Percentiles rank a stretch among this genome's conserved stretches.
Conservation (phyloP, 2,888 invertebrate species). For the Leptopilina syphax region DNA sequence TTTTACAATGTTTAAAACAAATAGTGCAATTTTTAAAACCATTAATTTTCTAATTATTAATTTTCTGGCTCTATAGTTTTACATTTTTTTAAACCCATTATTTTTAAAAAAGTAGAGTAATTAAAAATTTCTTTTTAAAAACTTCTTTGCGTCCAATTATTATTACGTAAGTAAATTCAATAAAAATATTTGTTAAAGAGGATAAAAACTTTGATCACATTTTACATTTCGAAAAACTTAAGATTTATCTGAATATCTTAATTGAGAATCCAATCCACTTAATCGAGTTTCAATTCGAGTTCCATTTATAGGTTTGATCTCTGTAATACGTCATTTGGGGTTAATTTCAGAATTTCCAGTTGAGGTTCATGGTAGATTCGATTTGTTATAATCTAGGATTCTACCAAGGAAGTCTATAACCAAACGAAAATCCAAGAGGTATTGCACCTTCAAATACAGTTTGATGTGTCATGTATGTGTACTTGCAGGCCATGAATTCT, state of each 20-base stretch:
- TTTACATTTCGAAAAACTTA: too few relatives aligned
- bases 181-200: too few relatives aligned
- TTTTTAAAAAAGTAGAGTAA: too few relatives aligned
- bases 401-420: constrained; percentile 30
- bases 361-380: constrained; percentile 25
- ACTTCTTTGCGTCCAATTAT: too few relatives aligned
- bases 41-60: too few relatives aligned
- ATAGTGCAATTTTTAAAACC: too few relatives aligned
- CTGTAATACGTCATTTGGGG: constrained; percentile 8
- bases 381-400: constrained; percentile 40
- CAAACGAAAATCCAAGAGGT: constrained; percentile 29
- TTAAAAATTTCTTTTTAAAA: too few relatives aligned
- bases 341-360: constrained; percentile 28
- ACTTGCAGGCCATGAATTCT: constrained; percentile 46
- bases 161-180: too few relatives aligned
- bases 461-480: constrained; percentile 53
- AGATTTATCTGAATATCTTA: background rate
- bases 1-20: too few relatives aligned
- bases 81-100: too few relatives aligned
- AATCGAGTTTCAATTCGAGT: constrained; percentile 4
- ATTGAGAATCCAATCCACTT: background rate
- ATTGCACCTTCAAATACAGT: constrained; percentile 58
- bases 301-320: constrained; percentile 22
- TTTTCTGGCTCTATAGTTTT: too few relatives aligned
- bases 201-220: too few relatives aligned